Base-by-base conservation (phyloP, 1,140 invertebrate genomes). In the Phymastichus coffea region DNA sequence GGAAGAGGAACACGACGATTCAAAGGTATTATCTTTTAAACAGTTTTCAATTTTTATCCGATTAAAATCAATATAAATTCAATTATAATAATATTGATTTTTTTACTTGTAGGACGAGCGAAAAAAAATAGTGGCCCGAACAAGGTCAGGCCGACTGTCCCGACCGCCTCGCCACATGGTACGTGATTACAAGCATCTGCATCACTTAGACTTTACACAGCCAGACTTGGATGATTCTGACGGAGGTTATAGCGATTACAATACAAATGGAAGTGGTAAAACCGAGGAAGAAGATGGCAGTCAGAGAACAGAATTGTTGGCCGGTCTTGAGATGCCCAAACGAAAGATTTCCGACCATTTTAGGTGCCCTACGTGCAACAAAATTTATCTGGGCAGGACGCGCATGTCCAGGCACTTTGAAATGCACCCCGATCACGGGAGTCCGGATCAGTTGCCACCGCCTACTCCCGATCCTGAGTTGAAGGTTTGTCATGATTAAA, bases 161-260 rank as follows among this genome's bases (percentile, higher is more conserved):
- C 81, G 86, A 58, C 86, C 86, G 1, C 87, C 87, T 0, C 79
- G 83, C 28, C 85, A 88, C 63, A 87, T 87, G 83, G 80, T 87
- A 3, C 83, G 84, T 57, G 86, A 88, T 69, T 88, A 87, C 63
- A 87, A 87, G 67, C 83, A 86, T 44, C 78, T 88, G 48, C 83
- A 85, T 68, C 82, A 83, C 61, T 68, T 85, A 15, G 85, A 87
- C 61, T 83, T 84, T 59, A 78, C 82, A 64, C 82, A 85, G 60
- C 84, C 85, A 14, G 79, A 82, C 41, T 71, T 84, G 61, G 85
- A 87, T 71, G 84, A 86, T 64, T 85, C 84, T 6, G 85, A 87
- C 69, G 85, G 84, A 30, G 85, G 85, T n/a, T 88, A 86, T 68
- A 85, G 85, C 2, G 86, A 88, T 62, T 86, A 82, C 52, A 83